Evolutionary conservation across 2,113 vertebrate species (phyloP).

Genomic region (Rousettus leschenaultii): DNA sequence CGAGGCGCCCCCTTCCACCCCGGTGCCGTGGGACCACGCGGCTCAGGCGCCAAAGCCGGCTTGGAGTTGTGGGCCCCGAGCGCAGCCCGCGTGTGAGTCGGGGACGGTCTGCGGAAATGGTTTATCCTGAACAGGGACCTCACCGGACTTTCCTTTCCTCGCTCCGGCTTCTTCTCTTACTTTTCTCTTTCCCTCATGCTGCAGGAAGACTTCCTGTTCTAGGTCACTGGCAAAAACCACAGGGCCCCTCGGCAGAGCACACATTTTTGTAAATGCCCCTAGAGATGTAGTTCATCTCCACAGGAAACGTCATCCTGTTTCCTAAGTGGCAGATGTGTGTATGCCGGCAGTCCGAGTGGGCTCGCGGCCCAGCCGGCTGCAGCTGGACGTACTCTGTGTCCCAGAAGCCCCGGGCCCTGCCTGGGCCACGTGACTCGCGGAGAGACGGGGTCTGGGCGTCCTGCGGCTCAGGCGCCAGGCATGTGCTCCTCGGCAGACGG

Average conservation of each 20-base stretch:
- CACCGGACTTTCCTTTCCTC: background rate
- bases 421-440: background rate
- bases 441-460: background rate
- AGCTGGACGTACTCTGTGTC: slow-evolving; percentile 36
- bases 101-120: background rate
- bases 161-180: background rate
- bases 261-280: background rate
- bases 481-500: background rate
- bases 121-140: background rate
- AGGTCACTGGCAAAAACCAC: background rate
- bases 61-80: background rate
- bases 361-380: slow-evolving; percentile 65
- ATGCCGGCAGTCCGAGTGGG: slow-evolving; percentile 27
- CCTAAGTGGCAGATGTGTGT: slow-evolving; percentile 21
- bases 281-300: background rate
- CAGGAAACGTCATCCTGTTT: background rate
- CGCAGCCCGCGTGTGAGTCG: background rate
- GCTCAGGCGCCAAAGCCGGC: background rate
- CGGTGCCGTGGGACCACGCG: background rate
- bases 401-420: background rate
- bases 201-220: background rate
- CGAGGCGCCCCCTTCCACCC: too few species aligned
- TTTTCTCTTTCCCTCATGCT: background rate
- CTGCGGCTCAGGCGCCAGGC: background rate
- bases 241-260: background rate